Base-by-base conservation (phyloP, 1,140 invertebrate species). In the Penaeus vannamei region DNA sequence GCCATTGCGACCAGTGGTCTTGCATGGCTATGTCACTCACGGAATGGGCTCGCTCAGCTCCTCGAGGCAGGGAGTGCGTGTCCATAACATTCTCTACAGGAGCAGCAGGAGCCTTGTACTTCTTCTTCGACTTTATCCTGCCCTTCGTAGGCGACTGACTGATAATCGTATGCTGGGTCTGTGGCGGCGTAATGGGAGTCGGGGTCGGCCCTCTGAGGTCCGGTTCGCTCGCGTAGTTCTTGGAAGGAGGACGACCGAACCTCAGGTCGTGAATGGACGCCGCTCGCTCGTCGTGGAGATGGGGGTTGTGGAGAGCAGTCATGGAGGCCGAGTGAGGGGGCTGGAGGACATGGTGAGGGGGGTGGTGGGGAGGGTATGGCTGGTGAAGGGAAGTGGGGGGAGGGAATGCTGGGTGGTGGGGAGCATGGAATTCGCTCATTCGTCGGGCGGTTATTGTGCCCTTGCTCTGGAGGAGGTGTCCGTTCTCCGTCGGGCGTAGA, bases 401-500 rank as follows among this genome's bases (percentile, higher is more conserved):
- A 81, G 90, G 32, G 92, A 92, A 85, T 92, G 93, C 87, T 20
- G 94, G 92, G 14, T 96, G 92, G 92, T 96, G 95, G 8, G 96
- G 96, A 92, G 96, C 96, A 76, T 95, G 96, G 36, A 95, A 95
- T 92, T 95, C 96, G 90, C 94, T 93, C 26, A 85, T 88, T 23
- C 94, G 93, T 23, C 95, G 93, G 2, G 95, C 96, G 90, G 95
- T 95, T 91, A 97, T 95, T 86, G 96, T 97, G 22, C 96, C 96
- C 14, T 96, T 96, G 22, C 95, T 95, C 86, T 96, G 96, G 61
- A 97, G 93, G 91, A 97, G 96, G 90, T 95, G 95, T 32, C 96
- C 96, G 93, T 97, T 97, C 92, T 96, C 95, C 14, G 96, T 97
- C 79, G 95, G 94, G 62, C 96, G 94, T 60, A 97, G 93, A 66